These are phyloP conservation scores for Lycophotia porphyrea DNA, from an alignment of 2,888 invertebrate genomes.

Conservation along the genomic window DNA sequence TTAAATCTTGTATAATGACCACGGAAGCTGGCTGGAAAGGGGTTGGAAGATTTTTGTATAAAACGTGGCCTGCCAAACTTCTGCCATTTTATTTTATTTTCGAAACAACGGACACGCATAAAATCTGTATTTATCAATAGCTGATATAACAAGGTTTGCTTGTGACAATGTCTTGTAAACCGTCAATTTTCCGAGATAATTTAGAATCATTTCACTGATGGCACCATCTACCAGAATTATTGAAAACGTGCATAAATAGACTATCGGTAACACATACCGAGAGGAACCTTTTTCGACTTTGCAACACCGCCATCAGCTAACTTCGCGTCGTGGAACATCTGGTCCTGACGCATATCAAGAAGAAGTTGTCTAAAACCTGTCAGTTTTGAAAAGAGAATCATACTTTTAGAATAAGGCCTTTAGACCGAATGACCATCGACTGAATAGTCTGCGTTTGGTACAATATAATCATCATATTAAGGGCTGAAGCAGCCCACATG, in stretches of 20 bases:
- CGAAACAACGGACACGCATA: background rate
- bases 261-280: slow-evolving; percentile 30
- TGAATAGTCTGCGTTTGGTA: slow-evolving; percentile 8
- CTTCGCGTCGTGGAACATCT: slow-evolving; percentile 18
- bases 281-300: slow-evolving; percentile 16
- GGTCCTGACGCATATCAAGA: slow-evolving; percentile 57
- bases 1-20: background rate
- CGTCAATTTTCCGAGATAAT: background rate
- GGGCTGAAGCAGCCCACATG: too few relatives aligned
- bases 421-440: slow-evolving; percentile 4
- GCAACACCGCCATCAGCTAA: slow-evolving; percentile 16
- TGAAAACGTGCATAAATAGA: background rate
- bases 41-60: background rate
- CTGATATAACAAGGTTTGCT: background rate
- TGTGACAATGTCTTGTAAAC: background rate
- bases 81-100: background rate
- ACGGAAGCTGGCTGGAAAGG: background rate
- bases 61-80: background rate
- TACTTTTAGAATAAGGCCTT: slow-evolving; percentile 19
- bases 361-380: slow-evolving; percentile 31
- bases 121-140: background rate
- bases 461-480: background rate
- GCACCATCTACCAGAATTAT: background rate
- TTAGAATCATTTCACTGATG: background rate
- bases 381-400: slow-evolving; percentile 37